These are phyloP conservation scores for Porites evermanni DNA, from an alignment of 92 coral and sea anemone genomes.

Conservation along the genomic window DNA sequence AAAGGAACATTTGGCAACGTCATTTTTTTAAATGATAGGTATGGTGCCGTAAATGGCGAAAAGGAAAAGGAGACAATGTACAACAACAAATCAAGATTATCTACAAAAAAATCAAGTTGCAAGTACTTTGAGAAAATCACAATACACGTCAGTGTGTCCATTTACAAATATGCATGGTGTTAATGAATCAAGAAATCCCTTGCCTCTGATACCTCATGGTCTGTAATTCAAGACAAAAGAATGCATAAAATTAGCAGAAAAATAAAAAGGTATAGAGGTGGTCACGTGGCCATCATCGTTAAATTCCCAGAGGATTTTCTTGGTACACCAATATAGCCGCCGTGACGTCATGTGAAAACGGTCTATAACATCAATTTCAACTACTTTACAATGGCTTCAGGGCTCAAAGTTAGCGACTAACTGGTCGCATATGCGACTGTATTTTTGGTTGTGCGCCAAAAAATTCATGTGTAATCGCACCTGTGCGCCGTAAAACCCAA, in stretches of 20 bases:
- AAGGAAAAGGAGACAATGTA: neutral
- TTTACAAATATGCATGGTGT: neutral
- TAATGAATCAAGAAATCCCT: neutral
- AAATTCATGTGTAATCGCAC: too few species aligned
- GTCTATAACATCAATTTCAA: too few species aligned
- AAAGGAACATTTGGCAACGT: neutral
- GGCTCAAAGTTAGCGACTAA: too few species aligned
- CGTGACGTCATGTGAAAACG: too few species aligned
- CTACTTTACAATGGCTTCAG: too few species aligned
- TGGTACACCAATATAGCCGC: too few species aligned
- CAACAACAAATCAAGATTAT: neutral
- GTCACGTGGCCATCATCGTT: too few species aligned
- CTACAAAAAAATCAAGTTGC: neutral
- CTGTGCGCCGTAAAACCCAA: too few species aligned
- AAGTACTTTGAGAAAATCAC: neutral
- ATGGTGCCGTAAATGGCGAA: neutral
- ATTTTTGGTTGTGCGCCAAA: too few species aligned
- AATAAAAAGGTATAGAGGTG: too few species aligned
- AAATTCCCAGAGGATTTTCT: too few species aligned
- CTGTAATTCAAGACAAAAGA: conserved; percentile 10
- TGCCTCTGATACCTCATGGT: neutral
- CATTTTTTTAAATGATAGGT: neutral
- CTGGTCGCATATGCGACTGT: too few species aligned
- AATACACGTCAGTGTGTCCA: neutral
- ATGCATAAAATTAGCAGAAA: neutral